Evolutionary conservation across 2,113 vertebrate species (phyloP).

Genomic region (Toxotes jaculatrix): DNA sequence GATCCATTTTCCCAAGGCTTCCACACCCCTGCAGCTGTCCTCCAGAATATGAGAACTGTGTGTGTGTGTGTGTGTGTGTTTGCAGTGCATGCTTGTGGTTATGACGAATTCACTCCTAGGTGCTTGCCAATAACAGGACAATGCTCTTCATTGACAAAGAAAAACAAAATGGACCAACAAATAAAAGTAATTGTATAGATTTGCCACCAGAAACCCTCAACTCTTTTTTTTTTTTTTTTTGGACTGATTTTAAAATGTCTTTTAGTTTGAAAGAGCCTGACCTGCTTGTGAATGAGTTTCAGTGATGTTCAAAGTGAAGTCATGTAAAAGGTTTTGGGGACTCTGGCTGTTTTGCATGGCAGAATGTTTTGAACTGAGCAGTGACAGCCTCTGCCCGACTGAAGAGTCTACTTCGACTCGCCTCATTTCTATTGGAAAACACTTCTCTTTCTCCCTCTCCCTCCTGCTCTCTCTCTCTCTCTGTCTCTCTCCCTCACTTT

Average conservation of each 20-base stretch:
- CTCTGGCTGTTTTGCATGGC: constrained; percentile 73
- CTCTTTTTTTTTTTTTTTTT: background rate
- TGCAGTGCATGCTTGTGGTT: constrained; percentile 64
- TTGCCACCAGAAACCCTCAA: constrained; percentile 4
- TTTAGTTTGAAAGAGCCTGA: constrained; percentile 57
- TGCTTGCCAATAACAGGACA: constrained; percentile 64
- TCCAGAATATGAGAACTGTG: constrained; percentile 76
- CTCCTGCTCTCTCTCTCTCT: constrained; percentile 36
- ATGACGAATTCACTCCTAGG: constrained; percentile 72
- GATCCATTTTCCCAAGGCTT: constrained; percentile 82
- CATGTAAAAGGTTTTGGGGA: constrained; percentile 62
- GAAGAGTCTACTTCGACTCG: constrained; percentile 65
- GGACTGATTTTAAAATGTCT: constrained; percentile 19
- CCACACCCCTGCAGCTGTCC: constrained; percentile 82
- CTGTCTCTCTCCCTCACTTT: constrained; percentile 29
- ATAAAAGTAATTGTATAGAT: background rate
- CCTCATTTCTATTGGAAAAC: constrained; percentile 82
- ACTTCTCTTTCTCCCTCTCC: constrained; percentile 64
- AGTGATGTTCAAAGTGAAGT: constrained; percentile 79
- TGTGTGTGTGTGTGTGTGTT: constrained; percentile 34
- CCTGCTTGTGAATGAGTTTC: constrained; percentile 63
- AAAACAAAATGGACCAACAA: constrained; percentile 37
- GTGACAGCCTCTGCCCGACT: constrained; percentile 78
- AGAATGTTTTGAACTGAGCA: constrained; percentile 81
- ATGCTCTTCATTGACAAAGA: constrained; percentile 56